Conservation (phyloP, 2,113 vertebrate species). For the Peromyscus californicus region DNA sequence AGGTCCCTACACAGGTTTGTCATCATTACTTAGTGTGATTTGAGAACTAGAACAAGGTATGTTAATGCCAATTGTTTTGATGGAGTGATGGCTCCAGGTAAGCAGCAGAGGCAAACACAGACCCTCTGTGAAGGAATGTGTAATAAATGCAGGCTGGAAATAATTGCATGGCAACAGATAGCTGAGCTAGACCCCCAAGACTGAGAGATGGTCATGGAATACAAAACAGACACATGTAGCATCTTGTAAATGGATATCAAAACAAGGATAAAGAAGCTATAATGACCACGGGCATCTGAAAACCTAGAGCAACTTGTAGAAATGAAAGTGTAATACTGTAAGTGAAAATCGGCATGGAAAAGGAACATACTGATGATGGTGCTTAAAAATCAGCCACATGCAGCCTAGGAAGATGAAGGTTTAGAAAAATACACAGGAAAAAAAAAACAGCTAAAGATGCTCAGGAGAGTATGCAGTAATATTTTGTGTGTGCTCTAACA, state of each 20-base stretch:
- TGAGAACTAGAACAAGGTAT: background rate
- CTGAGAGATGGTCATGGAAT: background rate
- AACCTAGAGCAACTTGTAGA: background rate
- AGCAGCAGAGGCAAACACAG: background rate
- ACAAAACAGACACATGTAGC: background rate
- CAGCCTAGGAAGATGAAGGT: background rate
- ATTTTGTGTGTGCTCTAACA: too few species aligned
- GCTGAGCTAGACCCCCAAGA: background rate
- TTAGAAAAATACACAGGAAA: background rate
- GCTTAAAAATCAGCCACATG: background rate
- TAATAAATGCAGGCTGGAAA: background rate
- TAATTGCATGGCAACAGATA: background rate
- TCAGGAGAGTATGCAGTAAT: background rate
- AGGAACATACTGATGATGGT: background rate
- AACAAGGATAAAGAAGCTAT: background rate
- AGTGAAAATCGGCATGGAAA: background rate
- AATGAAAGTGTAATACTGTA: slow-evolving; percentile 39
- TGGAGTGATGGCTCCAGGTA: background rate
- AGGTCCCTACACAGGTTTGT: background rate
- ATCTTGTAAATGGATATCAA: background rate
- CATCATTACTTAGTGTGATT: background rate
- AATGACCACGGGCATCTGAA: background rate
- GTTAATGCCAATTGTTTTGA: background rate
- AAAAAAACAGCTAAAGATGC: background rate
- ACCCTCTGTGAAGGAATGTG: background rate